Evolutionary conservation across 1,140 invertebrate genomes (phyloP).

Genomic region (Drosophila triauraria): DNA sequence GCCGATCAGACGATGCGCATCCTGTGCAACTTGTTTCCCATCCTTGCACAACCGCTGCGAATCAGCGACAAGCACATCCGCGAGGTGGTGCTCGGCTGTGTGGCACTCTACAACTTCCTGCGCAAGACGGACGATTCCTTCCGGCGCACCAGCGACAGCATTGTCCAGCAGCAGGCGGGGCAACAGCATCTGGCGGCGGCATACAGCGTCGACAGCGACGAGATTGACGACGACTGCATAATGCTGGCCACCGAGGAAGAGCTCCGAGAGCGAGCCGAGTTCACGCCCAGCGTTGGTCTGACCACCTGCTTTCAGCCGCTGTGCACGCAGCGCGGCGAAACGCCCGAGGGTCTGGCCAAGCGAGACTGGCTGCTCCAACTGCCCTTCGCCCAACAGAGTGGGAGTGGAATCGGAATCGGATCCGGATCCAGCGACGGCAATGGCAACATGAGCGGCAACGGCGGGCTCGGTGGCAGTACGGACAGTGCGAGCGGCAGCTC

Average conservation of each 20-base stretch:
- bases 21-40: conserved; percentile 81
- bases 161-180: conserved; percentile 65
- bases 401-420: conserved; percentile 30
- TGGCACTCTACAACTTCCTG: conserved; percentile 81
- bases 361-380: conserved; percentile 70
- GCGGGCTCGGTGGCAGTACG: conserved; percentile 29
- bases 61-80: conserved; percentile 76
- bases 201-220: conserved; percentile 58
- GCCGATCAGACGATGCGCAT: conserved; percentile 79
- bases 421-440: conserved; percentile 20
- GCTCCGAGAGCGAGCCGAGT: conserved; percentile 70
- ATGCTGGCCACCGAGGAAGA: conserved; percentile 80
- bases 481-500: conserved; percentile 48
- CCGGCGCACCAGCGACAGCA: conserved; percentile 74
- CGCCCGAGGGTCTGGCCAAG: conserved; percentile 66
- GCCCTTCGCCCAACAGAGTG: conserved; percentile 40
- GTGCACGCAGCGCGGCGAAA: conserved; percentile 67
- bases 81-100: conserved; percentile 78
- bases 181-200: conserved; percentile 59
- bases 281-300: conserved; percentile 73
- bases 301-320: conserved; percentile 76
- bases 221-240: conserved; percentile 79
- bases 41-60: conserved; percentile 72
- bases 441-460: conserved; percentile 37
- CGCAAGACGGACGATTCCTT: conserved; percentile 79